Evolutionary conservation across 2,888 invertebrate genomes (phyloP).

Genomic region (Agrypnus murinus): DNA sequence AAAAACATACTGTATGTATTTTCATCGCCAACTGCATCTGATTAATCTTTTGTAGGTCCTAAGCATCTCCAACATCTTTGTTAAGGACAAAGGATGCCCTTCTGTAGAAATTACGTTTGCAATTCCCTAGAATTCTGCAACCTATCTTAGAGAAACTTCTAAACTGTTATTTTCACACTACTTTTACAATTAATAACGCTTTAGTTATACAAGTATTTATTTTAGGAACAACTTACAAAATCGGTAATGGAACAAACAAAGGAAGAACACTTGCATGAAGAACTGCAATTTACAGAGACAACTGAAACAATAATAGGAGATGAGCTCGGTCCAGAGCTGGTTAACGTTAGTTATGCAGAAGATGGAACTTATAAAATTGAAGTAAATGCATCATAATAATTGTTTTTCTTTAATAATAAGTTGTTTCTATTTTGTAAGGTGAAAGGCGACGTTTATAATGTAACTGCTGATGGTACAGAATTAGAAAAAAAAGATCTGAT

Average conservation of each 20-base stretch:
- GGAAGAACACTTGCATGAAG: slow-evolving; percentile 66
- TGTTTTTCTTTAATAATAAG: slow-evolving; percentile 29
- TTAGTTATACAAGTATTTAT: too few species aligned
- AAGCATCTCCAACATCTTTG: too few species aligned
- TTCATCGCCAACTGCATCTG: too few species aligned
- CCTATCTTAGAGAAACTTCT: too few species aligned
- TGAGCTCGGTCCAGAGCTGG: slow-evolving; percentile 63
- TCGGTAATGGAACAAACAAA: slow-evolving; percentile 59
- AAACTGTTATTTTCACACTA: too few species aligned
- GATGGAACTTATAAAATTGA: slow-evolving; percentile 54
- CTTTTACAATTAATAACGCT: too few species aligned
- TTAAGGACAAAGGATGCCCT: too few species aligned
- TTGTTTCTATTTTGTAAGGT: slow-evolving; percentile 36
- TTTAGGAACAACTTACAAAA: slow-evolving; percentile 53
- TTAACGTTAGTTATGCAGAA: slow-evolving; percentile 57
- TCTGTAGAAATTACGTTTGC: too few species aligned
- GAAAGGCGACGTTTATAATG: slow-evolving; percentile 38
- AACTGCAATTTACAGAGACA: slow-evolving; percentile 64
- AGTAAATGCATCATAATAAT: slow-evolving; percentile 38
- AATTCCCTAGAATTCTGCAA: too few species aligned
- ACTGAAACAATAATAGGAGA: slow-evolving; percentile 63
- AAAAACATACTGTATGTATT: too few species aligned
- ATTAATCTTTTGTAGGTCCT: too few species aligned
- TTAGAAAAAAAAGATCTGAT: slow-evolving; percentile 43
- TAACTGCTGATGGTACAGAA: slow-evolving; percentile 40